A percentile compares a stretch with the other conserved stretches of the same genome.
Evolutionary conservation across 2,113 vertebrate genomes (phyloP).

Genomic region (Microcebus griseorufus): DNA sequence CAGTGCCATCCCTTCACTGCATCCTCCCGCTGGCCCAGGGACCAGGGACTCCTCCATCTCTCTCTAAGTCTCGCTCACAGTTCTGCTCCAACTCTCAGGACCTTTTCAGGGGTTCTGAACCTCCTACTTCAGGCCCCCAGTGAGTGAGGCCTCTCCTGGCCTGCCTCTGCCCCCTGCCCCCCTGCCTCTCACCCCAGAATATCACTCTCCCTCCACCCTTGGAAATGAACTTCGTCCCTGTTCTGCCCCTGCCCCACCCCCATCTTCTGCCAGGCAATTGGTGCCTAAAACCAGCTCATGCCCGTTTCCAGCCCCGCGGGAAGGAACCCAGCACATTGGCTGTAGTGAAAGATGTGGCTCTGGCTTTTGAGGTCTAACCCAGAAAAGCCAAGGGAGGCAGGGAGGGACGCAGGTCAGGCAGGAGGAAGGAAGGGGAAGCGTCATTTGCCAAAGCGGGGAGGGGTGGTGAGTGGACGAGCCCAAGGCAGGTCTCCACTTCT

Average conservation of each 20-base stretch:
- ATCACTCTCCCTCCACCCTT: neutral
- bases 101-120: neutral
- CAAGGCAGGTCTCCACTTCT: neutral
- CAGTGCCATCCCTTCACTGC: neutral
- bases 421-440: neutral
- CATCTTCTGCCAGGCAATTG: neutral
- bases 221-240: neutral
- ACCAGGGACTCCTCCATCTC: neutral
- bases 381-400: neutral
- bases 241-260: neutral
- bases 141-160: neutral
- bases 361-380: neutral
- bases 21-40: neutral
- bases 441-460: neutral
- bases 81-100: neutral
- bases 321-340: neutral
- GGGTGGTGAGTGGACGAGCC: neutral
- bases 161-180: too few species aligned
- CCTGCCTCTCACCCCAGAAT: neutral
- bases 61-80: neutral
- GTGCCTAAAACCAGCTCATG: neutral
- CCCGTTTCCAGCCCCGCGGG: neutral
- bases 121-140: neutral
- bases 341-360: neutral
- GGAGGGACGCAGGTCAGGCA: accelerated